phyloP scores from a whole-genome alignment of 2,888 invertebrate species.

The Lottia scabra region DNA sequence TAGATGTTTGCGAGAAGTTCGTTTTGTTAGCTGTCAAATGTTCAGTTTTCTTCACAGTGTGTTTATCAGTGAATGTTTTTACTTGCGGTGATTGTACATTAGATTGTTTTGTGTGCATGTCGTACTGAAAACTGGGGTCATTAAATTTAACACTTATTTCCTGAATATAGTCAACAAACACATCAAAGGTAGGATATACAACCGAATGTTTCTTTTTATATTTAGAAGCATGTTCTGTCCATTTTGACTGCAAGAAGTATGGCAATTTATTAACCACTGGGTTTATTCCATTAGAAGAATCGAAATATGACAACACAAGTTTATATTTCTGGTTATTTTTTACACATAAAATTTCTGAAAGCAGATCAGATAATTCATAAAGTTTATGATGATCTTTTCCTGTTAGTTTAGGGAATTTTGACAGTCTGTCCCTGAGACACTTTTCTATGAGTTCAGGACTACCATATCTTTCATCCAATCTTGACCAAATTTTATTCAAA shows the following conservation, averaged over 20 bases:
- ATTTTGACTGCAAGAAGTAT: slow-evolving; percentile 14
- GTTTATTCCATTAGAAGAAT: slow-evolving; percentile 19
- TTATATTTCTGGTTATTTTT: slow-evolving; percentile 8
- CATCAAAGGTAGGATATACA: slow-evolving; percentile 11
- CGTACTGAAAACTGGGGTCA: too few relatives aligned
- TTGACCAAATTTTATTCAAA: slow-evolving; percentile 17
- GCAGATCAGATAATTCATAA: slow-evolving; percentile 23
- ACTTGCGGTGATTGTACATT: too few relatives aligned
- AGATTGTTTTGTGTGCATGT: too few relatives aligned
- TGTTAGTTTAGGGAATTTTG: slow-evolving; percentile 18
- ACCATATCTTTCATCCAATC: slow-evolving; percentile 25
- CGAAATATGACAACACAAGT: slow-evolving; percentile 15
- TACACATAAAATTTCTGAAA: slow-evolving; percentile 10
- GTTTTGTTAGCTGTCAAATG: too few relatives aligned
- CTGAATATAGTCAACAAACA: not conserved
- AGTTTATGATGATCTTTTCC: slow-evolving; percentile 23
- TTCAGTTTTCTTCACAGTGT: too few relatives aligned
- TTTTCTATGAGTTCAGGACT: slow-evolving; percentile 23
- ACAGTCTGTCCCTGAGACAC: slow-evolving; percentile 14
- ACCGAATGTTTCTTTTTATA: slow-evolving; percentile 11
- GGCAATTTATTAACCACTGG: slow-evolving; percentile 24
- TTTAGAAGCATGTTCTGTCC: slow-evolving; percentile 15
- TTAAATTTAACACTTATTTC: too few relatives aligned
- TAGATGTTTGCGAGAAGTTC: too few relatives aligned
- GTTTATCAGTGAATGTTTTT: too few relatives aligned